These are phyloP conservation scores for Dichetophora obliterata DNA, from an alignment of 2,888 invertebrate species.

Conservation along the genomic window DNA sequence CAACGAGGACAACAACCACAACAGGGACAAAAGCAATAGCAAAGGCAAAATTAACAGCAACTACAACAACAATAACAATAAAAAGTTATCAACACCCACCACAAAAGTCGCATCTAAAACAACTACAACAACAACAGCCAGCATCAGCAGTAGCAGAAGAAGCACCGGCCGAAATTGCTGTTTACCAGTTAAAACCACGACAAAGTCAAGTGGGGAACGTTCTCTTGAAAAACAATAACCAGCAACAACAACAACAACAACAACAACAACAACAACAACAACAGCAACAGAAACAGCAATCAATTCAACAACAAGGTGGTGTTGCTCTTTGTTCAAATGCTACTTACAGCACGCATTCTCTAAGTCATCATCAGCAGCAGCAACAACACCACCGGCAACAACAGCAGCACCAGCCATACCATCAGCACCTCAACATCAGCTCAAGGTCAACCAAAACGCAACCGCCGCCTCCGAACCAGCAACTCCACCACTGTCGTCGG, in stretches of 20 bases:
- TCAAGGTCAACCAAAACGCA: slow-evolving; percentile 11
- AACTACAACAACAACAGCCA: not conserved
- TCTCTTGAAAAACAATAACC: not conserved
- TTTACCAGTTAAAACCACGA: not conserved
- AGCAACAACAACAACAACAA: not conserved
- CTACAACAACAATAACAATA: slow-evolving; percentile 1
- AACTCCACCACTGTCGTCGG: slow-evolving; percentile 36
- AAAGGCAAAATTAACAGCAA: not conserved
- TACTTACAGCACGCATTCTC: not conserved
- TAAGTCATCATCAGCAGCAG: not conserved
- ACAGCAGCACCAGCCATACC: slow-evolving; percentile 20
- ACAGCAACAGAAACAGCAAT: too few relatives aligned
- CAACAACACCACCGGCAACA: slow-evolving; percentile 22
- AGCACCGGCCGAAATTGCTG: not conserved
- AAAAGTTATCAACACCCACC: slow-evolving; percentile 2
- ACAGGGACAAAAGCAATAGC: slow-evolving; percentile 27
- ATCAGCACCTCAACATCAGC: slow-evolving; percentile 10
- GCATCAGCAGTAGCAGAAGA: not conserved
- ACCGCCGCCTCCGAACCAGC: not conserved
- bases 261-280: not conserved
- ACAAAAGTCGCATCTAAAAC: not conserved
- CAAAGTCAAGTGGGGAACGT: not conserved
- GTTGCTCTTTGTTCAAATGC: too few relatives aligned
- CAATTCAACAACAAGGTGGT: not conserved
- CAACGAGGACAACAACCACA: slow-evolving; percentile 48